A percentile compares a stretch with the other conserved stretches of the same genome.
These are phyloP conservation scores for Microcaecilia unicolor DNA, from an alignment of 2,797 vertebrate species.

Conservation along the genomic window DNA sequence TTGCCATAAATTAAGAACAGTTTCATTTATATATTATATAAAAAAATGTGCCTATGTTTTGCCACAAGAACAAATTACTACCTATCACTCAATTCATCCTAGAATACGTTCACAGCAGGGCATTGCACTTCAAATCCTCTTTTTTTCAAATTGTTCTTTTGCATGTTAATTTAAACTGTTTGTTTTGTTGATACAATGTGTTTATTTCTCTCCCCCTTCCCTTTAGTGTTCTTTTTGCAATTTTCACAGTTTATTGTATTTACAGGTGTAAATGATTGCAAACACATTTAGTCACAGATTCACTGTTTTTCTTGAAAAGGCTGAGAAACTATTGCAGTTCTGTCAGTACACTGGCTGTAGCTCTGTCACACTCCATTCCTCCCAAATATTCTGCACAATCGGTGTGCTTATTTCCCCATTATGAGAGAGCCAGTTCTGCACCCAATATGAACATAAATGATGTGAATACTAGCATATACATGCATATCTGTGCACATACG, in stretches of 20 bases:
- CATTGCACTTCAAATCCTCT: slow-evolving; percentile 17
- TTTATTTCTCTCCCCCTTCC: slow-evolving; percentile 17
- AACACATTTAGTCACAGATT: background rate
- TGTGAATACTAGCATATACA: too few species aligned
- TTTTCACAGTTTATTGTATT: slow-evolving; percentile 9
- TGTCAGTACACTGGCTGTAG: too few species aligned
- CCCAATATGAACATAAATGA: too few species aligned
- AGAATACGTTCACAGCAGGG: slow-evolving; percentile 16
- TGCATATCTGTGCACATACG: too few species aligned
- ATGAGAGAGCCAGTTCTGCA: too few species aligned
- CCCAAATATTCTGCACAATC: too few species aligned
- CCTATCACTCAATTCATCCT: slow-evolving; percentile 14
- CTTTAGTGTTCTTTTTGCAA: slow-evolving; percentile 15
- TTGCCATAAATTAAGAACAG: too few species aligned
- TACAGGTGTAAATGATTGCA: slow-evolving; percentile 8
- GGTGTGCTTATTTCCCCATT: too few species aligned
- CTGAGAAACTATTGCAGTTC: background rate
- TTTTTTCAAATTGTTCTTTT: slow-evolving; percentile 14
- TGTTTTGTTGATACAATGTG: slow-evolving; percentile 4
- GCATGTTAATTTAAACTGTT: slow-evolving; percentile 9
- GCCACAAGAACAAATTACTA: slow-evolving; percentile 9
- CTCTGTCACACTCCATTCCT: too few species aligned
- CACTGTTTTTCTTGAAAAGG: background rate
- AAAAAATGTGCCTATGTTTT: slow-evolving; percentile 13
- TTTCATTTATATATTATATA: slow-evolving; percentile 4